Evolutionary conservation across 2,888 invertebrate genomes (phyloP).

Genomic region (Lacanobia oleracea): DNA sequence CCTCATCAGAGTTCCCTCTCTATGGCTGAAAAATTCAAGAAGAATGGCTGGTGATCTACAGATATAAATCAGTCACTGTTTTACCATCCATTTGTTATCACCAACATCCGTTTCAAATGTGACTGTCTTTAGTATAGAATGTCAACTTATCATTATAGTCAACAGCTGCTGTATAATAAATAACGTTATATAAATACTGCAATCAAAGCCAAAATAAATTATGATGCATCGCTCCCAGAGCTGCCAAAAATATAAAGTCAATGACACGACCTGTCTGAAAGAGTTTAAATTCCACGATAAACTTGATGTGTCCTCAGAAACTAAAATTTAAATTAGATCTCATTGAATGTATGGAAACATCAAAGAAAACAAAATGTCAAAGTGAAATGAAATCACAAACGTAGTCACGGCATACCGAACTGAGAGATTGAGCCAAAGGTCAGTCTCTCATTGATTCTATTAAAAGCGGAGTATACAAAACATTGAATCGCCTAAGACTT

Average conservation of each 20-base stretch:
- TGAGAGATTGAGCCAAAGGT: slow-evolving; percentile 63
- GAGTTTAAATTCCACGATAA: slow-evolving; percentile 40
- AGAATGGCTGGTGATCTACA: slow-evolving; percentile 5
- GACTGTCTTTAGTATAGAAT: slow-evolving; percentile 52
- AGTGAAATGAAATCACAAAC: slow-evolving; percentile 39
- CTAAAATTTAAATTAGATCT: slow-evolving; percentile 32
- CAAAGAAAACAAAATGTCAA: slow-evolving; percentile 42
- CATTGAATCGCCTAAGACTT: slow-evolving; percentile 29
- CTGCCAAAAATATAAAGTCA: slow-evolving; percentile 56
- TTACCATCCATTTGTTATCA: slow-evolving; percentile 29
- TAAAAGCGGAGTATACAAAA: slow-evolving; percentile 60
- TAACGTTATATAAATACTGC: slow-evolving; percentile 47
- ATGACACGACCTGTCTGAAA: slow-evolving; percentile 44
- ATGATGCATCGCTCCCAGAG: slow-evolving; percentile 45
- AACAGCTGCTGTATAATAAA: slow-evolving; percentile 36
- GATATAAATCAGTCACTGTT: slow-evolving; percentile 3
- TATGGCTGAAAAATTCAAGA: background rate
- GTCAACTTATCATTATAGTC: slow-evolving; percentile 34
- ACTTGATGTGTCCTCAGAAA: slow-evolving; percentile 30
- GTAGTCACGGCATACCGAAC: slow-evolving; percentile 45
- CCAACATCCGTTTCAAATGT: slow-evolving; percentile 45
- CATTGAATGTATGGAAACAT: slow-evolving; percentile 36
- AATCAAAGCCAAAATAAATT: slow-evolving; percentile 43
- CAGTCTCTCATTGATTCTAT: slow-evolving; percentile 63
- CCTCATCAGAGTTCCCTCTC: background rate